Evolutionary conservation across 2,888 invertebrate species (phyloP), one percentile per base, ranked within the genome.

Genomic region (Coelopa pilipes): DNA sequence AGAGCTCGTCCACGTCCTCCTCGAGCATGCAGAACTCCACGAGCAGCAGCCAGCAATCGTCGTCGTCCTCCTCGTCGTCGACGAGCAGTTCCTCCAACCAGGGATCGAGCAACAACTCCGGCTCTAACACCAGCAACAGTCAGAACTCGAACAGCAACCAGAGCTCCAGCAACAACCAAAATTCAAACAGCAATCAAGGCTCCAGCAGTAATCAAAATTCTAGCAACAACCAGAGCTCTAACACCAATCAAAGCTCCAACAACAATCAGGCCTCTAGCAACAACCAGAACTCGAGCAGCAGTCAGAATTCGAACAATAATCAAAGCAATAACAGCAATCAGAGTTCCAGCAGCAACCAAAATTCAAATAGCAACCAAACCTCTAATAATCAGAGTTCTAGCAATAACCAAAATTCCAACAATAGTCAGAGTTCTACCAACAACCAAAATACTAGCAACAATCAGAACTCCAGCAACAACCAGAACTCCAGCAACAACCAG

Each of bases 131-230:
- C n/a, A n/a, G n/a, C 1, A 63, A 19, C 12, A 45, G 24, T 15
- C 55, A 67, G 45, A 13, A n/a, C n/a, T 70, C 75, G 15, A 53
- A 24, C 62, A 63, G 17, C 45, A 74, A 73, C 57, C 74, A 74
- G 73, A 72, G 55, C 21, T 74, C 74, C 1, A 71, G 68, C 13
- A 49, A 81, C 81, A 2, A 80, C 79, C 10, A 81, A 74, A 19
- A 34, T 13, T 67, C 50, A 5, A 70, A 12, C 19, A 66, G 69
- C 24, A 75, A 69, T 50, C 72, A 72, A n/a, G 74, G 75, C 21
- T 71, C 74, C 11, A 70, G 72, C 17, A 62, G n/a, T n/a, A 46
- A 15, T 0, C 63, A 63, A 15, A 46, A 46, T n/a, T 63, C 63
- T 5, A n/a, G 11, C 12, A 47, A 17, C 19, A 65, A 19, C 5